Percentiles rank a stretch among this genome's conserved stretches.
These are phyloP conservation scores for Ophiothrix spiculata DNA, from an alignment of 35 echinoderm and acorn worm species.

Conservation along the genomic window DNA sequence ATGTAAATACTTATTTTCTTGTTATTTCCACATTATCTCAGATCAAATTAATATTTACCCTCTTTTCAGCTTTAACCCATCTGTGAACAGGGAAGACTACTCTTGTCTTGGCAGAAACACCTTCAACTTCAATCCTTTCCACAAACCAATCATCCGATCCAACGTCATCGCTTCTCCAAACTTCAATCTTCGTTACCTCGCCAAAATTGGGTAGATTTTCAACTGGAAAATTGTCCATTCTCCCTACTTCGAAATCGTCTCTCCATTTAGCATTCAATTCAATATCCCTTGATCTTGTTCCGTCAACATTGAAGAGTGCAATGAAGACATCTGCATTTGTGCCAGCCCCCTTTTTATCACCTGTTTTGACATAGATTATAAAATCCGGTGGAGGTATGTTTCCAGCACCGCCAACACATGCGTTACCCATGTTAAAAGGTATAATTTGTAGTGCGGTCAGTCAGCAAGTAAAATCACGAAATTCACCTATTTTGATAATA, in stretches of 20 bases:
- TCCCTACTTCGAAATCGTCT: conserved; percentile 79
- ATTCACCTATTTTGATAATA: no score
- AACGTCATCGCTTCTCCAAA: conserved; percentile 45
- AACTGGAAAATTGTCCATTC: conserved; percentile 58
- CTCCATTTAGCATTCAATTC: conserved; percentile 52
- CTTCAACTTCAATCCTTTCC: not conserved
- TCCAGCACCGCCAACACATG: not conserved
- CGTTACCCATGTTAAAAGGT: not conserved
- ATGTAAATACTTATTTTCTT: no score
- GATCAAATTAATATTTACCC: conserved; percentile 54
- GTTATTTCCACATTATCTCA: conserved; percentile 55
- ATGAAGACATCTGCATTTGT: conserved; percentile 83
- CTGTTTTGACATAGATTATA: conserved; percentile 70
- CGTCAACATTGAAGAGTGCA: conserved; percentile 50
- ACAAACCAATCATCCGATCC: conserved; percentile 2
- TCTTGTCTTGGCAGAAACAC: not conserved
- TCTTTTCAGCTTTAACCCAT: not conserved
- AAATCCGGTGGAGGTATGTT: conserved; percentile 35
- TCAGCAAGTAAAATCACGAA: no score
- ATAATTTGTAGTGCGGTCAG: no score
- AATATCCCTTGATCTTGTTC: conserved; percentile 51
- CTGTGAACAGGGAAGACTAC: not conserved
- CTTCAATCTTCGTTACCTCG: conserved; percentile 39
- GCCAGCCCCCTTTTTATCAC: conserved; percentile 84
- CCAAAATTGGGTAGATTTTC: conserved; percentile 71